phyloP scores from a whole-genome alignment of 2,888 invertebrate genomes.

The Oscheius onirici region DNA sequence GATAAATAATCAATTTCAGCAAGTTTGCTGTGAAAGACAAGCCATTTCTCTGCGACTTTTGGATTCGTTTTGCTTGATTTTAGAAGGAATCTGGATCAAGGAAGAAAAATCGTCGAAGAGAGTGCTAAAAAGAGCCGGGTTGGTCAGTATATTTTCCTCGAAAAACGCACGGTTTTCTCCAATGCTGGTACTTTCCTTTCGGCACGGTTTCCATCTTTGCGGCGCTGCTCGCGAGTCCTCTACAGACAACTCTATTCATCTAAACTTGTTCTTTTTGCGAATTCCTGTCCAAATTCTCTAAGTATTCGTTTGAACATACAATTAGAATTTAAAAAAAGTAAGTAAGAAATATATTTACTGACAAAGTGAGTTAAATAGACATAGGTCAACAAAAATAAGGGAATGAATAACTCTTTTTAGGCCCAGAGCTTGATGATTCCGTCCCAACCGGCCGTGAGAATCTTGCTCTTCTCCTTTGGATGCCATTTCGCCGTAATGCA shows the following conservation, averaged over 20 bases:
- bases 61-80: too few relatives aligned
- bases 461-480: constrained; percentile 95
- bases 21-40: not conserved
- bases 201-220: constrained; percentile 27
- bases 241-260: constrained; percentile 12
- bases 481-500: constrained; percentile 91
- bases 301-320: not conserved
- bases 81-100: too few relatives aligned
- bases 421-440: constrained; percentile 99
- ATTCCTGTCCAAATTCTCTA: not conserved
- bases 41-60: too few relatives aligned
- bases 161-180: constrained; percentile 61
- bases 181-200: constrained; percentile 55
- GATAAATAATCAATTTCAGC: too few relatives aligned
- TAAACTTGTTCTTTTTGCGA: not conserved
- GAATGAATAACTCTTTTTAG: constrained; percentile 73
- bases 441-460: constrained; percentile 99
- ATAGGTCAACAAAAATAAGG: constrained; percentile 15
- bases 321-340: not conserved
- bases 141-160: too few relatives aligned
- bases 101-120: too few relatives aligned
- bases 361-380: constrained; percentile 28
- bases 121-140: too few relatives aligned
- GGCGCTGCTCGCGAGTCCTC: constrained; percentile 8
- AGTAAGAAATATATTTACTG: constrained; percentile 10